Percentiles rank a stretch among this genome's conserved stretches.
Evolutionary conservation across 2,888 invertebrate species (phyloP).

Genomic region (Glomeris marginata): DNA sequence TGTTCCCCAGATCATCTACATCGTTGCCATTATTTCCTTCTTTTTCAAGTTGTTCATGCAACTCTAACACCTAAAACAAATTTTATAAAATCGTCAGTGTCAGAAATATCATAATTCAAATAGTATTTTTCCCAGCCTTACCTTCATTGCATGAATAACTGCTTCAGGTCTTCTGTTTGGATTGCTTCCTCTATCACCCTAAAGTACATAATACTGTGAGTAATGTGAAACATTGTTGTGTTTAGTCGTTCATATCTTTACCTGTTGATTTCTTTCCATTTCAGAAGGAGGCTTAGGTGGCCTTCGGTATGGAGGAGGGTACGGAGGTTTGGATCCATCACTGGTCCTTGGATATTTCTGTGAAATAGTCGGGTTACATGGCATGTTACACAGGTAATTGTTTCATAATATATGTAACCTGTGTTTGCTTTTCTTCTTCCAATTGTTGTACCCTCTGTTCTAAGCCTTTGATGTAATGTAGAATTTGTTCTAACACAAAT

Average conservation of each 20-base stretch:
- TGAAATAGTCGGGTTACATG: neutral
- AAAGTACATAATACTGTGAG: neutral
- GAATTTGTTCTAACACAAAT: conserved; percentile 52
- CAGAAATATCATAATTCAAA: neutral
- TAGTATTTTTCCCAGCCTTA: conserved; percentile 15
- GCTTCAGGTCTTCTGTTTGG: conserved; percentile 50
- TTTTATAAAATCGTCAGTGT: neutral
- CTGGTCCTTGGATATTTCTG: neutral
- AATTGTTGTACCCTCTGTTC: conserved; percentile 59
- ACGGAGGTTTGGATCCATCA: conserved; percentile 9
- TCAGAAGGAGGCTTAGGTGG: conserved; percentile 6
- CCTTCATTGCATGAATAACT: conserved; percentile 80
- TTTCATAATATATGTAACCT: conserved; percentile 15
- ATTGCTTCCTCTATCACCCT: neutral
- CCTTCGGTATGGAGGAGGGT: conserved; percentile 15
- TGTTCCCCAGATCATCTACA: conserved; percentile 42
- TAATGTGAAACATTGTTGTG: neutral
- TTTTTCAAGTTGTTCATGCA: conserved; percentile 64
- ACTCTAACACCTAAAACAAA: conserved; percentile 48
- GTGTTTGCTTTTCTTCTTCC: conserved; percentile 49
- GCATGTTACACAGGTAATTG: neutral
- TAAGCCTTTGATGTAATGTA: conserved; percentile 78
- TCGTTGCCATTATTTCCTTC: conserved; percentile 18
- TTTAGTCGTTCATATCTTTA: neutral
- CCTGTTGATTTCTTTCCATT: neutral